Base-by-base conservation (phyloP, 2,113 vertebrate species). In the Nothocercus julius region DNA sequence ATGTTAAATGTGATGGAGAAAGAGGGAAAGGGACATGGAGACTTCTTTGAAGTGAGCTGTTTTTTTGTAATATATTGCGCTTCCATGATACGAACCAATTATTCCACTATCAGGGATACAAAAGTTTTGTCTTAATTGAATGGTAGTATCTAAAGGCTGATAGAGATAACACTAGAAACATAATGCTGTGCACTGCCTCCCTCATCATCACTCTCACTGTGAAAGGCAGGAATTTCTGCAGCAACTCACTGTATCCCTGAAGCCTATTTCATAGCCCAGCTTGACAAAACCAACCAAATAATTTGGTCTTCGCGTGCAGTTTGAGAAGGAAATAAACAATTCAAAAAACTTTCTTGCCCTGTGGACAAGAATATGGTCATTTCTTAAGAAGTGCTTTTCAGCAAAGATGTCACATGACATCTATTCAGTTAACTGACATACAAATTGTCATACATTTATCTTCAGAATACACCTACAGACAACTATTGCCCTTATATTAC, bases 141-240 rank as follows among this genome's bases (percentile, higher is more conserved):
- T 40, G 69, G 53, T 38, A 86, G 45, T 58, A 70, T 89, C 44
- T 78, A 92, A 94, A 12, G 10, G 79, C 90, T 66, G 69, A 93
- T 49, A 76, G 40, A 89, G 69, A 64, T 24, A 95, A 84, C 30
- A 32, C 82, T 80, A 92, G 83, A 87, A 96, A 82, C 30, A 73
- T 53, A 93, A 82, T 77, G 67, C 54, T 72, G 54, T 34, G 63
- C 44, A 62, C 17, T 73, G 85, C 32, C 56, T 93, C 61, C 64
- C 70, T 87, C 82, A 89, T 72, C 61, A 87, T 11, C 5, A 19
- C 36, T 54, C 32, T 49, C 44, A 79, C 42, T 88, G 40, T 84
- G 72, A 89, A 87, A 94, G 73, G 47, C 64, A 90, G 85, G 51
- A 59, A 63, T 76, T 40, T 70, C 69, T 81, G 68, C 1, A 18